phyloP scores from a whole-genome alignment of 2,113 vertebrate genomes.

The Hyperoodon ampullatus region DNA sequence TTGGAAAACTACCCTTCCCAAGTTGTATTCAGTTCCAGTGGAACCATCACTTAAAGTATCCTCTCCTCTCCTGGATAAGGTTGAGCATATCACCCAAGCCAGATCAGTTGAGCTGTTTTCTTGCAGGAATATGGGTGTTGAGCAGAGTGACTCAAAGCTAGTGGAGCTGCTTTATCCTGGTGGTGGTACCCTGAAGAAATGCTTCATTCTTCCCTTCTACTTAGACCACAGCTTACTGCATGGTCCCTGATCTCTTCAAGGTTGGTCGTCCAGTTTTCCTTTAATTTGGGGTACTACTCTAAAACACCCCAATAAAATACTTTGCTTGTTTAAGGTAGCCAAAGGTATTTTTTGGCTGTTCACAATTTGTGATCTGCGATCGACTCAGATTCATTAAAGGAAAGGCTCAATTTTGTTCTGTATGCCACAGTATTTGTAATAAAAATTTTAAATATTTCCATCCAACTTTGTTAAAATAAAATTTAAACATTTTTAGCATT shows the following conservation, averaged over 20 bases:
- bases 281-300: neutral
- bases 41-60: neutral
- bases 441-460: slow-evolving; percentile 31
- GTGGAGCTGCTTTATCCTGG: neutral
- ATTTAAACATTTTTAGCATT: neutral
- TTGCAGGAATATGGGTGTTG: neutral
- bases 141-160: neutral
- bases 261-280: neutral
- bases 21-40: neutral
- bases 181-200: neutral
- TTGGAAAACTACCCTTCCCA: neutral
- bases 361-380: neutral
- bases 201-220: neutral
- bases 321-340: neutral
- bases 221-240: neutral
- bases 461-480: neutral
- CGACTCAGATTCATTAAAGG: neutral
- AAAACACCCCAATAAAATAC: neutral
- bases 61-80: neutral
- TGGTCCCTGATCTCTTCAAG: neutral
- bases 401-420: neutral
- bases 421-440: neutral
- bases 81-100: neutral
- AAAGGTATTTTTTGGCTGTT: neutral
- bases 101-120: neutral